Evolutionary conservation across 2,888 invertebrate species (phyloP), one percentile per base, ranked within the genome.

Genomic region (Rapana venosa): DNA sequence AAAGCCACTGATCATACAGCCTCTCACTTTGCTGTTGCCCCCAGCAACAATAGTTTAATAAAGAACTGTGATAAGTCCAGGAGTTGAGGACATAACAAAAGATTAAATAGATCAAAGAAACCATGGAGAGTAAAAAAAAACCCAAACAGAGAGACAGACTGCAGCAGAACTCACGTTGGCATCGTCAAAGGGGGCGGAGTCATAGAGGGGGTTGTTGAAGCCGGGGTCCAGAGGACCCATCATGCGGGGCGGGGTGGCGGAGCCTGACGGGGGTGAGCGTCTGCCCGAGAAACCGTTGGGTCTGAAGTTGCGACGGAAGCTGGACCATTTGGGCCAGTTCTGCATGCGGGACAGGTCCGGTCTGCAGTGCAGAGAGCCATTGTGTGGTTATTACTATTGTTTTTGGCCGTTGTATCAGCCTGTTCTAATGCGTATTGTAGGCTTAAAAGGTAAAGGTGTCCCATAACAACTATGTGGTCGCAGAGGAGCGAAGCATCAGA

Each of bases 171-270:
- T 83, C 88, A 91, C 91, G 90, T 88, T 91, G 26, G 61, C 58
- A 35, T 91, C 91, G 58, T 90, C 90, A 56, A 90, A 88, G 22
- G 91, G 90, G 8, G 90, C 74, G 26, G 77, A 87, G 58, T 91
- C 90, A 87, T 93, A 94, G 66, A 94, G 92, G 0, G 94, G 94
- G 83, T 94, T 94, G 32, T 93, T 94, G 92, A 94, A 94, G 4
- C 94, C 94, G 87, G 91, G 91, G 58, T 92, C 92, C 30, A 91
- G 32, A 61, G 91, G 90, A 4, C 91, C 86, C 22, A 91, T 66
- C 0, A 88, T 91, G 15, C 86, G 89, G 30, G 90, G 91, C 20
- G 85, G 90, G 8, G 88, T 58, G 22, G 88, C 85, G 35, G 66
- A 83, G 15, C 89, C 89, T 47, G 88, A 88, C 0, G 88, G 88